Evolutionary conservation across 1,140 invertebrate species (phyloP), one percentile per base, ranked within the genome.

Genomic region (Hycleus cichorii): DNA sequence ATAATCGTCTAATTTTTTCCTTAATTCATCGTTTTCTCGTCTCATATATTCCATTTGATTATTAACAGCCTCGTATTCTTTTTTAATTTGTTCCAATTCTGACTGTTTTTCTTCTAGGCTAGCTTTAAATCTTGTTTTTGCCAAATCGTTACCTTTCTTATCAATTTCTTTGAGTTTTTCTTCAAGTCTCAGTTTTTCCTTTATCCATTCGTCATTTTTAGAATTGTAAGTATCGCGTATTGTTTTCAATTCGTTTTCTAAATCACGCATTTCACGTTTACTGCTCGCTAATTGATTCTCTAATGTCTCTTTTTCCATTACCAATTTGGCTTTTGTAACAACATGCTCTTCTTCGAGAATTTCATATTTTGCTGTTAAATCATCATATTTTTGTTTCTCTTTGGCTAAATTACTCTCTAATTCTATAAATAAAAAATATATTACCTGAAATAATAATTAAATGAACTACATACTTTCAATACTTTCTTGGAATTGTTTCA

Each of bases 311-410:
- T 89, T 91, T 71, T 92, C 88, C 39, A 83, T 84, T 4, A 87
- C 85, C 1, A 90, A 74, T 73, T 87, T 81, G 10, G 86, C 82
- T 72, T 91, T 91, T 48, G 84, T 85, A 0, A 88, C 80, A 0
- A 90, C 86, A 62, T 88, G 87, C 68, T 91, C 88, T 71, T 91
- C 88, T 68, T 87, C 84, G n/a, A 94, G 74, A 57, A 87, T 78
- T 67, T 90, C 89, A 72, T 91, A 90, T 71, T 89, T 90, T 3
- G 78, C 77, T 26, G 87, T 90, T 5, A 93, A 75, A 62, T 91
- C 89, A 58, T 90, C 85, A 71, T 88, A 88, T 61, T 89, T 85
- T 57, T 86, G 81, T 53, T 82, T 82, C 67, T 86, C 85, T 18
- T 77, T 77, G 39, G 77, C 77, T 38, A 91, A 63, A 40, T 83